Base-by-base conservation (phyloP, 2,888 invertebrate genomes). In the Biston stratarius region DNA sequence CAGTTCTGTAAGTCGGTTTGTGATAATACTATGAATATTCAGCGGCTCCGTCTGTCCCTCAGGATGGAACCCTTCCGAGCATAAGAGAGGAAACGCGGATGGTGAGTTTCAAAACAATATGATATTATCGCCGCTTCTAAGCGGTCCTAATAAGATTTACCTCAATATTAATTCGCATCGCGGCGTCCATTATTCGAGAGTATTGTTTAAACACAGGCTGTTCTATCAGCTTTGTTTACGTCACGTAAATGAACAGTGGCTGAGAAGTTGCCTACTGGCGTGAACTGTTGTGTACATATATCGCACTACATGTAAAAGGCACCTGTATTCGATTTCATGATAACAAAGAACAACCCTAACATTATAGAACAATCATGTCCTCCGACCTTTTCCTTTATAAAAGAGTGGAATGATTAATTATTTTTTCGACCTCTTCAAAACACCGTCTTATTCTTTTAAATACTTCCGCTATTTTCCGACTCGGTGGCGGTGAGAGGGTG, bases 71-170 rank as follows among this genome's bases (percentile, higher is more conserved):
- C 92, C 92, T 91, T 91, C 83, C 84, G 85, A 91, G 91, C 91
- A 90, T 90, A 84, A 91, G 91, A 88, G 91, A 90, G 90, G 90
- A 87, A 90, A 80, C 84, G 89, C 89, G 93, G 90, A 86, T 90
- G 90, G 88, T 85, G 89, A 89, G 88, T 88, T 92, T 84, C 91
- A 86, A 91, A 93, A 93, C 93, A 94, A 94, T 92, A 88, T 86
- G 93, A 93, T 93, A 91, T 93, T 92, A 93, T 93, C 93, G 88
- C 88, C 80, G 88, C 87, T 88, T 92, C 92, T 91, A 91, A 88
- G 85, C 89, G 88, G 89, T 87, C 88, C 91, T 94, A 94, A 93
- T 93, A 94, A 93, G 93, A 94, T 94, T 93, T 92, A 88, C 91
- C 87, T 92, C 89, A 92, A 91, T 92, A 92, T 92, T 92, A 91